Evolutionary conservation across 1,140 invertebrate genomes (phyloP), one percentile per base, ranked within the genome.

Genomic region (Macrobrachium rosenbergii): DNA sequence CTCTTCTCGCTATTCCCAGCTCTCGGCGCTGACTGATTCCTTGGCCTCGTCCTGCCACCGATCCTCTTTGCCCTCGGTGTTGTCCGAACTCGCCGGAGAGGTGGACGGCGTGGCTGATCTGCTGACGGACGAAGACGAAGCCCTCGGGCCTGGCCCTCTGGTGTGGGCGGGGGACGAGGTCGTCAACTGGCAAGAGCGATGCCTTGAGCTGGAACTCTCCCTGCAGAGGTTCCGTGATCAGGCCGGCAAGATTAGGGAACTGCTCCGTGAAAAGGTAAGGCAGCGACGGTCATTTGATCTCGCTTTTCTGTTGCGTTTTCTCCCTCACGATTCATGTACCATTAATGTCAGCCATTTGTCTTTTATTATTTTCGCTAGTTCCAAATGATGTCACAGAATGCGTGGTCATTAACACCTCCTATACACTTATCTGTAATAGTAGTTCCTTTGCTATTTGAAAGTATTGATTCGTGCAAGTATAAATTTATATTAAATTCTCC

Each of bases 231-330:
- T 96, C 89, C 93, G 95, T 82, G 94, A 95, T 88, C 96, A 97
- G 91, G 95, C 96, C 0, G 95, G 95, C n/a, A 94, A 95, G 89
- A 96, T 97, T 58, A 93, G 96, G 43, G 96, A 96, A 90, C 95
- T 96, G 94, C 94, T 97, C 59, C 93, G 96, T 90, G 96, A 97
- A 93, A 97, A 97, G 95, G 96, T 97, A 91, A 91, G 91, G 85
- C 75, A 75, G 37, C 23, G 0, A 58, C n/a, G 43, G 28, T 62
- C 62, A 6, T 21, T 62, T 43, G 28, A n/a, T 23, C 5, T 62
- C 7, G 0, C 11, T 45, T 76, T 76, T 76, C 6, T 43, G 6
- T 8, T 37, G 0, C 21, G 1, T 60, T 60, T 45, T 62, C 21
- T 79, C 23, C 73, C 43, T 76, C 10, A 11, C 73, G 19, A 6